Percentiles rank a stretch among this genome's conserved stretches.
Evolutionary conservation across 2,797 vertebrate genomes (phyloP).

Genomic region (Syncerus caffer): DNA sequence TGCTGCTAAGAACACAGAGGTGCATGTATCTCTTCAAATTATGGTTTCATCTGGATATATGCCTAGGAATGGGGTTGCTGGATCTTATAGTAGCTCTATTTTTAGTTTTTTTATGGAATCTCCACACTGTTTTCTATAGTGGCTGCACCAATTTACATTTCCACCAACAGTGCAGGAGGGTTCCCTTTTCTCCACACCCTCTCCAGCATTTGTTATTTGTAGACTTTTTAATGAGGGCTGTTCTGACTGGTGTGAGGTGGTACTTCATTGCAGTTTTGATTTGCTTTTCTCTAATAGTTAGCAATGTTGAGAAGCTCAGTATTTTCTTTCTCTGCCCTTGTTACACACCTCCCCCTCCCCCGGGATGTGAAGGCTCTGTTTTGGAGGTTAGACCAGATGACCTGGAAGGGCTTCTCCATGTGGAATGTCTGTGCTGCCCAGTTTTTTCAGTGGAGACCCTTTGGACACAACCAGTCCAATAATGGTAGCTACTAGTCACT

Average conservation of each 20-base stretch:
- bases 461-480: accelerated
- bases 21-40: neutral
- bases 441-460: neutral
- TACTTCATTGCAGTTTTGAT: neutral
- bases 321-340: neutral
- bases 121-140: neutral
- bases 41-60: neutral
- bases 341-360: accelerated
- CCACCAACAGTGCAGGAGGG: neutral
- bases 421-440: neutral
- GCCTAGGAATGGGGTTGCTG: neutral
- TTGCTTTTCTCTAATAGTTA: neutral
- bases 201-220: neutral
- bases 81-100: neutral
- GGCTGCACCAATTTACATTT: neutral
- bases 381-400: neutral
- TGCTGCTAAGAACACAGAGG: neutral
- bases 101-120: neutral
- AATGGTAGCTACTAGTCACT: neutral
- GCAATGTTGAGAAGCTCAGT: neutral
- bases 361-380: neutral
- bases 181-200: neutral
- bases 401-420: neutral
- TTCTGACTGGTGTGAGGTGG: neutral
- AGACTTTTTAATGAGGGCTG: neutral